Evolutionary conservation across 1,140 invertebrate genomes (phyloP).

Genomic region (Trachymyrmex septentrionalis): DNA sequence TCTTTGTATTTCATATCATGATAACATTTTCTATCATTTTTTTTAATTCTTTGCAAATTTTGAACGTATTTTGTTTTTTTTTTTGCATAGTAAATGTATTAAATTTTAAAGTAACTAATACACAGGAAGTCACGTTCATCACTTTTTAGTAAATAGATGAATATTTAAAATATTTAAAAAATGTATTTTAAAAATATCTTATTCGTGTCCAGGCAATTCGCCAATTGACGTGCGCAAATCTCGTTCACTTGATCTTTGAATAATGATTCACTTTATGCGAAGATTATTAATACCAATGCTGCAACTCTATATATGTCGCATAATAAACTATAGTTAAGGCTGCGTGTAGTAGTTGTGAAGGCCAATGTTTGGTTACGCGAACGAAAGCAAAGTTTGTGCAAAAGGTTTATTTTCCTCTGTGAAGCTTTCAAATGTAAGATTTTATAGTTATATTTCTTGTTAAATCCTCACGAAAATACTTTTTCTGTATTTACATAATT

Average conservation of each 20-base stretch:
- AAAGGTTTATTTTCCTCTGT: not conserved
- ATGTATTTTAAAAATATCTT: not conserved
- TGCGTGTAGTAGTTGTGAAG: not conserved
- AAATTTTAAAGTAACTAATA: too few species aligned
- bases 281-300: slow-evolving; percentile 17
- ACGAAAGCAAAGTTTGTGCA: not conserved
- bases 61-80: too few species aligned
- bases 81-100: not conserved
- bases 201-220: not conserved
- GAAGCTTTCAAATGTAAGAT: not conserved
- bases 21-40: not conserved
- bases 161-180: not conserved
- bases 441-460: not conserved
- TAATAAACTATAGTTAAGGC: not conserved
- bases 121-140: not conserved
- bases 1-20: not conserved
- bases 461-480: not conserved
- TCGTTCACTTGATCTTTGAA: not conserved
- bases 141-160: not conserved
- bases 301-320: not conserved
- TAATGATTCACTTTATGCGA: not conserved
- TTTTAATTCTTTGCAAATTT: not conserved
- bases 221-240: not conserved
- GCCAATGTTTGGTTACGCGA: not conserved
- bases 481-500: not conserved